Conservation (phyloP, 1,140 invertebrate genomes). For the Caenorhabditis brenneri region DNA sequence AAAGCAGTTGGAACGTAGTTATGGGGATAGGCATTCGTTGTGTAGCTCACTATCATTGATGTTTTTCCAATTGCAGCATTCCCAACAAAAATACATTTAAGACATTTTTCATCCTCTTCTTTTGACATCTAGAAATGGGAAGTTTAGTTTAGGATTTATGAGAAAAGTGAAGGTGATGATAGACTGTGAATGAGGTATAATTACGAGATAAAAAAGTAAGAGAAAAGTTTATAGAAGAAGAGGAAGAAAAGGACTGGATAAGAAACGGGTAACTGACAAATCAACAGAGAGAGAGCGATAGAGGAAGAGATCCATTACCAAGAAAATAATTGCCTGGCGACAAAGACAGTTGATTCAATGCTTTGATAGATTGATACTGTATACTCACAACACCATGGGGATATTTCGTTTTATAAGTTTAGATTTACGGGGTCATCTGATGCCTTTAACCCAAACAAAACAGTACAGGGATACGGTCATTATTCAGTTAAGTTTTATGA, state of each 20-base stretch:
- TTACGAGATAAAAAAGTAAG: background rate
- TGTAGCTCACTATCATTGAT: slow-evolving; percentile 87
- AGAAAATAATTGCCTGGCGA: background rate
- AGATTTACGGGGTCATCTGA: slow-evolving; percentile 26
- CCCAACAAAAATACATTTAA: slow-evolving; percentile 89
- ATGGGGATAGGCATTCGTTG: slow-evolving; percentile 86
- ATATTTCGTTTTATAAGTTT: background rate
- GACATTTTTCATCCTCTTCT: slow-evolving; percentile 35
- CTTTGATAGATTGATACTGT: background rate
- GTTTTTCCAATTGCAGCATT: slow-evolving; percentile 91
- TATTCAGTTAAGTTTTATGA: slow-evolving; percentile 2
- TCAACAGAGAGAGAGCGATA: no score
- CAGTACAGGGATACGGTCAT: slow-evolving; percentile 14
- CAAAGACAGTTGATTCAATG: background rate
- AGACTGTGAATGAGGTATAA: slow-evolving; percentile 1
- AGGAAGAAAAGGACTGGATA: background rate
- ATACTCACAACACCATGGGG: background rate
- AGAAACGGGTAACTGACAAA: slow-evolving; percentile 4
- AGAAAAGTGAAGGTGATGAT: background rate
- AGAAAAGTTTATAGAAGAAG: background rate
- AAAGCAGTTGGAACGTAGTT: slow-evolving; percentile 86
- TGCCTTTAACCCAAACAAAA: background rate
- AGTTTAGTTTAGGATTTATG: background rate
- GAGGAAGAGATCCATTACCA: slow-evolving; percentile 34
- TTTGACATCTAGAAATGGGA: background rate